phyloP scores from a whole-genome alignment of 2,888 invertebrate genomes.

The Oegoconia quadripuncta region DNA sequence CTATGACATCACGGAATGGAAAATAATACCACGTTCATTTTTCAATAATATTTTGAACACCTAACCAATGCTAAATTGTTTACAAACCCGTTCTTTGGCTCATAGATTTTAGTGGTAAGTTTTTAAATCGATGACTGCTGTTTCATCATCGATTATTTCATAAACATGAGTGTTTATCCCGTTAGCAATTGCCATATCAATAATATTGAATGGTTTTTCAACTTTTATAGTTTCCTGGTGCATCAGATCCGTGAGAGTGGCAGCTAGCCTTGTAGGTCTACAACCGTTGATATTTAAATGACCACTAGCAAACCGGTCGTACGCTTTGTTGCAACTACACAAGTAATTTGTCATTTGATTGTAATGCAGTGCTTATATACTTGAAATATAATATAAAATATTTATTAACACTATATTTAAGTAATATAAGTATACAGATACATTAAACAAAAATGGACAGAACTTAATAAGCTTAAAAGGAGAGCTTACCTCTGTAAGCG shows the following conservation, averaged over 20 bases:
- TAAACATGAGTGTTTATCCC: neutral
- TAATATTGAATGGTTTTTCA: slow-evolving; percentile 3
- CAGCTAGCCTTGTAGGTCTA: slow-evolving; percentile 15
- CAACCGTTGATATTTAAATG: slow-evolving; percentile 10
- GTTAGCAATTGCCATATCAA: slow-evolving; percentile 9
- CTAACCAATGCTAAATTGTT: slow-evolving; percentile 1
- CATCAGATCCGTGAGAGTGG: slow-evolving; percentile 16
- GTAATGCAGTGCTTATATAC: neutral
- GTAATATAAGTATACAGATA: too few species aligned
- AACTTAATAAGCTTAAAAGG: too few species aligned
- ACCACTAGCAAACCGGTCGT: slow-evolving; percentile 7
- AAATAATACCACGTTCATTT: slow-evolving; percentile 11
- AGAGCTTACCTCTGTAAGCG: too few species aligned
- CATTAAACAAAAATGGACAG: too few species aligned
- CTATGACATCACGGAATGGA: slow-evolving; percentile 18
- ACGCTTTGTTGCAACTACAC: neutral
- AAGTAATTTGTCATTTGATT: slow-evolving; percentile 2
- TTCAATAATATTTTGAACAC: neutral
- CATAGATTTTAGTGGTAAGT: neutral
- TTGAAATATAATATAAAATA: too few species aligned
- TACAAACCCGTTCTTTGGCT: neutral
- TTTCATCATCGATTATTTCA: neutral
- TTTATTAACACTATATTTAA: too few species aligned
- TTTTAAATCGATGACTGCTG: neutral
- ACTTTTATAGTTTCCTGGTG: slow-evolving; percentile 18